Percentiles rank a stretch among this genome's conserved stretches.
These are phyloP conservation scores for Cheumatopsyche charites DNA, from an alignment of 1,140 invertebrate species.

Conservation along the genomic window DNA sequence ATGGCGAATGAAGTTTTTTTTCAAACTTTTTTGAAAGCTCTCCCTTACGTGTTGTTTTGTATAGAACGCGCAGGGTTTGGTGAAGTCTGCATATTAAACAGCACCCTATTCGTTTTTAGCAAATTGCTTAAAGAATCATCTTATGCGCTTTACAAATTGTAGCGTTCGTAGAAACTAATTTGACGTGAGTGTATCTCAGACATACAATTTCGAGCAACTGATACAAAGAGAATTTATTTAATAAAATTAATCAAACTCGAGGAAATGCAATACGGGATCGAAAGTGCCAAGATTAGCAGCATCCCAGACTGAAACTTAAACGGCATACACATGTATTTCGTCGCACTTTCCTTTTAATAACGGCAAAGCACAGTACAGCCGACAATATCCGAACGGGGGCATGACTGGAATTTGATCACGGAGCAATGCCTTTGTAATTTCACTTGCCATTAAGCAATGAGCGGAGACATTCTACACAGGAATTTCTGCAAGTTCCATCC, in stretches of 20 bases:
- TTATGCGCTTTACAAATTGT: no score
- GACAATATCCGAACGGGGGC: constrained; percentile 47
- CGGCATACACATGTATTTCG: neutral
- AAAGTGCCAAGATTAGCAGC: no score
- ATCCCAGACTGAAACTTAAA: neutral
- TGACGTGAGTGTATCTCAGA: no score
- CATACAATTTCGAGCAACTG: no score
- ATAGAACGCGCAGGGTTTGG: neutral
- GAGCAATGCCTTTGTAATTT: constrained; percentile 49
- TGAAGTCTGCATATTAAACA: no score
- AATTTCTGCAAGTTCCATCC: constrained; percentile 20
- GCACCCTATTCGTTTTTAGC: no score
- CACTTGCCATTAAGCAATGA: constrained; percentile 49
- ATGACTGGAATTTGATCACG: constrained; percentile 49
- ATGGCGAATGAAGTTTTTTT: constrained; percentile 16
- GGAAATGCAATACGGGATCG: no score
- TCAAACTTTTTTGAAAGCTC: constrained; percentile 13
- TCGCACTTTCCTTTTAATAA: constrained; percentile 41
- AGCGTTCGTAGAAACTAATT: no score
- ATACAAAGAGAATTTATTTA: no score
- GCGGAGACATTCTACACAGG: constrained; percentile 33
- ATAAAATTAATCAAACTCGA: neutral
- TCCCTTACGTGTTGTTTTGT: neutral
- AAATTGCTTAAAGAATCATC: no score
- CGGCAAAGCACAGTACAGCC: constrained; percentile 32